Base-by-base conservation (phyloP, 2,797 vertebrate species). In the Phylloscopus collybita region DNA sequence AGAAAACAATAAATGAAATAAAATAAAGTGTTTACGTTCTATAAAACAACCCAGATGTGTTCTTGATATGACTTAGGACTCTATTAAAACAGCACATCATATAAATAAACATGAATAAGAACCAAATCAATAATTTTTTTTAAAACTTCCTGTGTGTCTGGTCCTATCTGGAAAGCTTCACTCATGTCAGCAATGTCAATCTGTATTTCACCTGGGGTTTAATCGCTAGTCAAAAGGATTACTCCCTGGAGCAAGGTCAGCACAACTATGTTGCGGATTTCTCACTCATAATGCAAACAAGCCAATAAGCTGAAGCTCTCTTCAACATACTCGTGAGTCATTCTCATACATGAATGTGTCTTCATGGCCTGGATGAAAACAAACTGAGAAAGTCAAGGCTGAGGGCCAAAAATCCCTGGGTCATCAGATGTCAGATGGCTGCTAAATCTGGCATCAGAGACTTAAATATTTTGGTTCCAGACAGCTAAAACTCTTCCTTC, bases 401-500 rank as follows among this genome's bases (percentile, higher is more conserved):
- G 27, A 40, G 19, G 25, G 44, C 42, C 54, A 78, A 80, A 94
- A 91, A 47, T 65, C 61, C n/a, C 40, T 34, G 65, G 38, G 72
- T 80, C 88, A 92, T 76, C 11, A 65, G 69, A 85, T 26, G 75
- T 42, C 38, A 84, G 27, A 34, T 34, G 34, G 27, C 54, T 61
- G 45, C 91, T 91, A 92, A 92, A 89, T 54, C 7, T 62, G 66
- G 44, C 88, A 94, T 30, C 26, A 66, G 69, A 76, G 82, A 65
- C 62, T 44, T 82, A 26, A 29, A 2, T 73, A 64, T 81, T 96
- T 94, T 86, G 25, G 54, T 54, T 93, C 47, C 59, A 95, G 38
- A 22, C 84, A 88, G 70, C 54, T 93, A 92, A 89, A 96, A 93
- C 40, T 74, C 54, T 81, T 75, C 40, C 57, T 91, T 75, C 65